phyloP scores from a whole-genome alignment of 2,888 invertebrate genomes.

The Hydroisotoma schaefferi region DNA sequence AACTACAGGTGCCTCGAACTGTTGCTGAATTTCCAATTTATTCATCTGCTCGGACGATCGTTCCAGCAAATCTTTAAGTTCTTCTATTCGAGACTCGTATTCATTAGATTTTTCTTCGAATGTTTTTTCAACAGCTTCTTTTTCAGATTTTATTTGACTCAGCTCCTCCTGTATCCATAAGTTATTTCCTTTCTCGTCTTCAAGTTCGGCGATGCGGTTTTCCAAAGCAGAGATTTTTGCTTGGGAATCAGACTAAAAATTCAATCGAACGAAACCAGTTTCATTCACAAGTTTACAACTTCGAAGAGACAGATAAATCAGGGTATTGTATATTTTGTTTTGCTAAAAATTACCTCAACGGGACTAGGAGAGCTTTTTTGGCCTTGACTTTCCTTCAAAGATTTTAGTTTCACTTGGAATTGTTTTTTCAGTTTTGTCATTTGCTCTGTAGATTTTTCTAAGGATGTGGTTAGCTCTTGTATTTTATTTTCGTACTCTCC shows the following conservation, averaged over 20 bases:
- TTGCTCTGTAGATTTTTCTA: conserved; percentile 8
- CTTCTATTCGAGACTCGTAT: conserved; percentile 8
- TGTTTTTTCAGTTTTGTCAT: conserved; percentile 4
- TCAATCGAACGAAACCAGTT: not conserved
- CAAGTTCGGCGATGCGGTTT: conserved; percentile 67
- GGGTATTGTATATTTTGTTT: not conserved
- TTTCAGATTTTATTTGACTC: conserved; percentile 3
- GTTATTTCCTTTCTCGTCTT: conserved; percentile 87
- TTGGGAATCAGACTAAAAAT: not conserved
- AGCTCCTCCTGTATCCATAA: conserved; percentile 54
- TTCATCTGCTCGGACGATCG: not conserved
- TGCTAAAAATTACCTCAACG: not conserved
- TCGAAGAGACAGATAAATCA: not conserved
- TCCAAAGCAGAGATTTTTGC: conserved; percentile 19
- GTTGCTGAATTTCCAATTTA: not conserved
- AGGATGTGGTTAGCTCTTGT: not conserved
- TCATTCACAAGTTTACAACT: not conserved
- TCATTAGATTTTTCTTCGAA: not conserved
- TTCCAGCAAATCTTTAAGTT: not conserved
- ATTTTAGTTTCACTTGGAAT: conserved; percentile 10
- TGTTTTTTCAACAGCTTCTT: not conserved
- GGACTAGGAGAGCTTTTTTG: not conserved
- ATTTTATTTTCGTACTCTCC: not conserved
- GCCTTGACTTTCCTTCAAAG: not conserved
- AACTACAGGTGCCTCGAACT: no score